Evolutionary conservation across 2,113 vertebrate genomes (phyloP), one percentile per base, ranked within the genome.

Genomic region (Thalassoma bifasciatum): DNA sequence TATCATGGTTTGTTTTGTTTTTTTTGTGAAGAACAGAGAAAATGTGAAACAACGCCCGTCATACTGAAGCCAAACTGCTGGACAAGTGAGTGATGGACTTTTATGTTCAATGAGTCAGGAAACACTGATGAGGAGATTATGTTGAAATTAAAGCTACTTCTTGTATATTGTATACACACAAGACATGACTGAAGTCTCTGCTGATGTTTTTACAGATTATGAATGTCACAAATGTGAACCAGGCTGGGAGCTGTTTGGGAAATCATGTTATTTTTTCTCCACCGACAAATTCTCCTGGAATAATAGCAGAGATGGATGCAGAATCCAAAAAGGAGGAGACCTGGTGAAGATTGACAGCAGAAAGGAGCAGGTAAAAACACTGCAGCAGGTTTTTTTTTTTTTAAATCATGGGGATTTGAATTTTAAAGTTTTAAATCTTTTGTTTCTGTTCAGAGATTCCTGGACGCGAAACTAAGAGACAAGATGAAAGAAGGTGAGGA

Each of bases 401-500:
- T n/a, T n/a, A n/a, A n/a, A 9, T 57, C 0, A 16, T 10, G 7
- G 19, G 23, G 40, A 22, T 26, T 12, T 8, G 16, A 19, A 4
- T 8, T 21, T 8, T 49, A 4, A 21, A 21, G 2, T 6, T 23
- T 26, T 21, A 36, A 0, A 24, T 52, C n/a, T 0, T 16, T 4
- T 21, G 66, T 51, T 70, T 8, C 14, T 66, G 34, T 47, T 22
- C 53, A 93, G 89, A 0, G 0, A 0, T 90, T 90, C 60, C 51
- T 92, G n/a, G 8, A 3, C 4, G 0, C 0, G 0, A 0, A 0
- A 40, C 0, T 52, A 1, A 58, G 0, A 6, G 0, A 0, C 0
- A 13, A 40, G 19, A 47, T 38, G 62, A 0, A 0, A 0, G 0
- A 0, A 0, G 0, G 0, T 14, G 24, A 76, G 0, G 66, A 79